Percentiles rank a stretch among this genome's conserved stretches.
These are phyloP conservation scores for Campoplex capitator DNA, from an alignment of 2,888 invertebrate genomes.

Conservation along the genomic window DNA sequence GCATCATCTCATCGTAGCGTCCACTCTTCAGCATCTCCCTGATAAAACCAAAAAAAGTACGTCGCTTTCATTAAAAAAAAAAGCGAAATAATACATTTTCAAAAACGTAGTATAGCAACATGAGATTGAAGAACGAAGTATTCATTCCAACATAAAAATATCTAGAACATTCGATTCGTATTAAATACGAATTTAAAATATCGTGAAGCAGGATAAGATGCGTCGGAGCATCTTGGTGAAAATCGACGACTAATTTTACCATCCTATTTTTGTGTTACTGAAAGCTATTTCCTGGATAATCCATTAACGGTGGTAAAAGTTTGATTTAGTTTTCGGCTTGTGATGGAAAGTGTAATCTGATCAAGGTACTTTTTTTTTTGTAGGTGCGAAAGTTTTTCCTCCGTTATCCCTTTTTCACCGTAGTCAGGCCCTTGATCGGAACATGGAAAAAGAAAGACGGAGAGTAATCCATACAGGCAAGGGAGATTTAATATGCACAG, in stretches of 20 bases:
- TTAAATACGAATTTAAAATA: not conserved
- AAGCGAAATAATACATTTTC: not conserved
- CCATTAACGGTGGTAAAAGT: conserved; percentile 22
- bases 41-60: conserved; percentile 75
- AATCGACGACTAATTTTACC: not conserved
- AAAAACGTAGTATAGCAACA: not conserved
- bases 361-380: conserved; percentile 17
- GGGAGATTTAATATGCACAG: conserved; percentile 10
- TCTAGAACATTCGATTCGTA: not conserved
- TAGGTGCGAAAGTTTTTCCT: conserved; percentile 10
- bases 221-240: not conserved
- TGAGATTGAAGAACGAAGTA: not conserved
- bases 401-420: conserved; percentile 5
- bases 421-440: not conserved
- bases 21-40: conserved; percentile 43
- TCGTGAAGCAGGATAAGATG: not conserved
- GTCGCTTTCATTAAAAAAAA: conserved; percentile 38
- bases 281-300: conserved; percentile 12
- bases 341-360: conserved; percentile 30
- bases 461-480: conserved; percentile 10
- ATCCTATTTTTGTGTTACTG: not conserved
- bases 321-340: conserved; percentile 40
- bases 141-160: not conserved
- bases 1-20: conserved; percentile 13
- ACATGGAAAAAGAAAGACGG: conserved; percentile 6